Conservation (phyloP, 1,140 invertebrate genomes). For the Leptinotarsa lineolata region DNA sequence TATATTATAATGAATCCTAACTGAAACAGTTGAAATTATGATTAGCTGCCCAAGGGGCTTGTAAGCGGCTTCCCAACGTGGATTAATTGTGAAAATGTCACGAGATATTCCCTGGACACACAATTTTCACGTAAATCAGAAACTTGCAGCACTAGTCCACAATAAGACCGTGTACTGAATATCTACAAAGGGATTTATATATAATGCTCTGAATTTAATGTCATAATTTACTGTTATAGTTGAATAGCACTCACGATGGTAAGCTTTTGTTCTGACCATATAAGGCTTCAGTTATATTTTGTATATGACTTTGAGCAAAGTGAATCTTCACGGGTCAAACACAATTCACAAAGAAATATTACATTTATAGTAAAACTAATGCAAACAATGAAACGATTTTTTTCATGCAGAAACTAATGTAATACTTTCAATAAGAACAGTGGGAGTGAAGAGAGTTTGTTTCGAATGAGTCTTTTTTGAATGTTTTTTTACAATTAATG, state of each 20-base stretch:
- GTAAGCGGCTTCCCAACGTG: slow-evolving; percentile 18
- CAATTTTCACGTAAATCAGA: slow-evolving; percentile 20
- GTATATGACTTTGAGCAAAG: too few species aligned
- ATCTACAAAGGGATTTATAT: slow-evolving; percentile 24
- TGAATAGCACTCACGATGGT: background rate
- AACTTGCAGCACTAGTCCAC: slow-evolving; percentile 19
- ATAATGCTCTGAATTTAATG: slow-evolving; percentile 3
- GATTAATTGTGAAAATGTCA: slow-evolving; percentile 25
- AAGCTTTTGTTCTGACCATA: background rate
- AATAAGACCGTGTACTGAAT: slow-evolving; percentile 22
- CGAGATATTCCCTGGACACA: slow-evolving; percentile 20
- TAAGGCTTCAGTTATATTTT: too few species aligned
- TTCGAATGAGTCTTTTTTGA: too few species aligned
- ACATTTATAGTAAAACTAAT: too few species aligned
- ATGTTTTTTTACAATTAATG: too few species aligned
- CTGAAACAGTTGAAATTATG: slow-evolving; percentile 19
- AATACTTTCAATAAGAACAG: too few species aligned
- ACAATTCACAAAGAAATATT: too few species aligned
- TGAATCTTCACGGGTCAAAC: too few species aligned
- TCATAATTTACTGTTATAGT: background rate
- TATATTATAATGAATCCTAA: slow-evolving; percentile 7
- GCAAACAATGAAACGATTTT: fast-evolving
- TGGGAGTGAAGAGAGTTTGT: too few species aligned
- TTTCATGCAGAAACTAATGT: too few species aligned
- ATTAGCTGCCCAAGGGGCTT: slow-evolving; percentile 14